Conservation (phyloP, 2,797 vertebrate genomes). For the Enteromius argenteus region DNA sequence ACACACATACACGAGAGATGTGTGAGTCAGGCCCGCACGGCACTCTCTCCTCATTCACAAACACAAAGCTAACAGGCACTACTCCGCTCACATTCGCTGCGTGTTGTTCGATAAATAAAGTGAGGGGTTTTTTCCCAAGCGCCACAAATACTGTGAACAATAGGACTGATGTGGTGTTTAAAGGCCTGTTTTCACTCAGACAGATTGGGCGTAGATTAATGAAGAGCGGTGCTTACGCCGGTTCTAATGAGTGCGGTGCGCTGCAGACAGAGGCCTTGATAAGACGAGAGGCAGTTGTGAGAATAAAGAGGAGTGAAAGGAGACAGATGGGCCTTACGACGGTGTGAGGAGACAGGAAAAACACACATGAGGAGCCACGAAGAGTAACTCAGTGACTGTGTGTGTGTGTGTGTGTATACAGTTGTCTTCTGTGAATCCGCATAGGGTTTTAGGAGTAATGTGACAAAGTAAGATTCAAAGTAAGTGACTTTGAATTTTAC, state of each 20-base stretch:
- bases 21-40: constrained; percentile 55
- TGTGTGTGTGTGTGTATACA: constrained; percentile 19
- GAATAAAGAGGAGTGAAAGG: constrained; percentile 49
- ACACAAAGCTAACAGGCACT: constrained; percentile 54
- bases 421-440: background rate
- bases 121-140: constrained; percentile 25
- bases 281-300: constrained; percentile 30
- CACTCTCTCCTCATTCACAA: constrained; percentile 62
- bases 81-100: constrained; percentile 12
- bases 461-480: no score
- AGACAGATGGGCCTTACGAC: constrained; percentile 42
- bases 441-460: background rate
- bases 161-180: constrained; percentile 28
- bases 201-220: constrained; percentile 46
- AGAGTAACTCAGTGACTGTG: constrained; percentile 20
- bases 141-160: constrained; percentile 42
- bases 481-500: background rate
- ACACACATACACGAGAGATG: constrained; percentile 30
- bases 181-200: constrained; percentile 21
- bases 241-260: constrained; percentile 27
- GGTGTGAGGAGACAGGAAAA: constrained; percentile 23
- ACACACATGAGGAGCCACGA: background rate
- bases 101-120: constrained; percentile 43
- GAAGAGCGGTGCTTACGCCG: constrained; percentile 21
- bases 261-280: constrained; percentile 42